Evolutionary conservation across 2,797 vertebrate species (phyloP), one percentile per base, ranked within the genome.

Genomic region (Orientallactaga sibirica): DNA sequence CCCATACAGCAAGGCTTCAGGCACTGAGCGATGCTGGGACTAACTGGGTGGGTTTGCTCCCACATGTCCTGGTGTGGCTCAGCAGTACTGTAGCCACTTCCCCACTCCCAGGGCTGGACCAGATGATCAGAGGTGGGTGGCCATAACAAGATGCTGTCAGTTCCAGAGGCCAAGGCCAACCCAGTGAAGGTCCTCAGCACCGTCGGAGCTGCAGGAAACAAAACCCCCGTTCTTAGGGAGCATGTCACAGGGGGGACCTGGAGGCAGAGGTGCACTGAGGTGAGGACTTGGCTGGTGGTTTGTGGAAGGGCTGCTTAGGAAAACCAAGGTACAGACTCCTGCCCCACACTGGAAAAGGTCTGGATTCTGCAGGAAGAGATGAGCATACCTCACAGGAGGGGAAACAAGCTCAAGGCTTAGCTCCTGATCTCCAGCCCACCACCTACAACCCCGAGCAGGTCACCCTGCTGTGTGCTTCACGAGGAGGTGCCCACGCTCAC

Each of bases 361-460:
- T 52, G 55, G 62, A 22, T 37, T 58, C 41, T 33, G 14, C 20
- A 7, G 33, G 33, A 55, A 11, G 74, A 1, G 4, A 3, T 3
- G 0, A 0, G 33, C 3, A 22, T 6, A 22, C 43, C 66, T 41
- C 43, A 6, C 0, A 20, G 6, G 66, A 16, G 20, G 29, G 10
- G 37, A 58, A 67, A 73, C 1, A 22, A 77, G 52, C 7, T 37
- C 18, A 4, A 24, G 52, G 61, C 48, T 14, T 91, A 55, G 67
- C 52, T 80, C 76, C 29, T 25, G 3, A 15, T 2, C 7, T 1
- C 18, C 64, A 6, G 1, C 61, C 7, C 22, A 29, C 0, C 5
- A 8, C 52, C 64, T 27, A 48, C 48, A 58, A 20, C 27, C 43
- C 10, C 2, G 0, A 33, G 8, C 3, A 64, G 29, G 19, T 18